A percentile compares a stretch with the other conserved stretches of the same genome.
These are phyloP conservation scores for Ditylenchus dipsaci DNA, from an alignment of 1,140 invertebrate species.

Conservation along the genomic window DNA sequence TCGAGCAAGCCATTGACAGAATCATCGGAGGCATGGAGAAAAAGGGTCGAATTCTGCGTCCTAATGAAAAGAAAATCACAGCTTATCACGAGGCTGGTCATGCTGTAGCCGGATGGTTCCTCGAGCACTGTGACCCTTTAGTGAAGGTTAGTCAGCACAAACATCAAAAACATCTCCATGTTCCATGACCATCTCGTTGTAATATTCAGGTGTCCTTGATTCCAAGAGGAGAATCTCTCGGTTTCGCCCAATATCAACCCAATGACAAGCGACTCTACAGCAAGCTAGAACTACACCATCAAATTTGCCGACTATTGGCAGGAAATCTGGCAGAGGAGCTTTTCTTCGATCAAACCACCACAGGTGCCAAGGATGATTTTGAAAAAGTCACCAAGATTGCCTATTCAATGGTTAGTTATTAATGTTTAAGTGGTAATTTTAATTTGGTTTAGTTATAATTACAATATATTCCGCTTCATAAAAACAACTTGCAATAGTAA, in stretches of 20 bases:
- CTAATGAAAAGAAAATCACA: slow-evolving; percentile 94
- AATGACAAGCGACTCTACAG: slow-evolving; percentile 96
- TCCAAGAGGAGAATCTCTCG: slow-evolving; percentile 71
- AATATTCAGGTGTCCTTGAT: slow-evolving; percentile 67
- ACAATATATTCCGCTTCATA: no score
- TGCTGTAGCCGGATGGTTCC: slow-evolving; percentile 94
- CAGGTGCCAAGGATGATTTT: slow-evolving; percentile 95
- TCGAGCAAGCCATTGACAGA: slow-evolving; percentile 93
- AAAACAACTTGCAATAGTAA: no score
- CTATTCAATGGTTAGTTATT: slow-evolving; percentile 66
- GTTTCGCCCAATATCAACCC: slow-evolving; percentile 95
- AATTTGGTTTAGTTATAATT: background rate
- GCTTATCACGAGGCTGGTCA: slow-evolving; percentile 99
- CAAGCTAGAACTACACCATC: slow-evolving; percentile 74
- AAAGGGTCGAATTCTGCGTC: slow-evolving; percentile 96
- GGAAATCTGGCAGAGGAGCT: slow-evolving; percentile 91
- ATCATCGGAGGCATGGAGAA: slow-evolving; percentile 97
- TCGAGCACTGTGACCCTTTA: slow-evolving; percentile 89
- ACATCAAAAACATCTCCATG: no score
- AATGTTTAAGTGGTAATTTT: slow-evolving; percentile 9
- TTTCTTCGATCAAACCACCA: slow-evolving; percentile 89
- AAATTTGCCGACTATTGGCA: slow-evolving; percentile 77
- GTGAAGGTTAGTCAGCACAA: slow-evolving; percentile 66
- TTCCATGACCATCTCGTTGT: no score
- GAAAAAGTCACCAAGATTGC: slow-evolving; percentile 79